phyloP scores from a whole-genome alignment of 92 coral and sea anemone species.

The Porites rus region DNA sequence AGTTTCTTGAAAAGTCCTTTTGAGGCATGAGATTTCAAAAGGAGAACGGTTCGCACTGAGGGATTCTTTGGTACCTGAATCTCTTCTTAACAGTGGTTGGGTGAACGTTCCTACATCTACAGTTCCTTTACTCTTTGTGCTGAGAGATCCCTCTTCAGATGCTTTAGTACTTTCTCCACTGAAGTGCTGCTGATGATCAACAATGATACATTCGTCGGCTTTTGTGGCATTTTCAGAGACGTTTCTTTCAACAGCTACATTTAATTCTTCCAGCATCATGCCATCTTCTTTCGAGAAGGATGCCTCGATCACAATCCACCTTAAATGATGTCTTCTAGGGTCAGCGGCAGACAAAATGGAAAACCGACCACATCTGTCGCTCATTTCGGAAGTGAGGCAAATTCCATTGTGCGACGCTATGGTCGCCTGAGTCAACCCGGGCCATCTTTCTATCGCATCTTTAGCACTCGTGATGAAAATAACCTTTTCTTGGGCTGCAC shows the following conservation, averaged over 20 bases:
- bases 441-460: constrained; percentile 29
- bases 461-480: constrained; percentile 36
- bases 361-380: constrained; percentile 26
- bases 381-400: constrained; percentile 32
- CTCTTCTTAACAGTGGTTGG: not conserved
- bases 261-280: not conserved
- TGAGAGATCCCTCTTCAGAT: not conserved
- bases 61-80: not conserved
- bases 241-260: not conserved
- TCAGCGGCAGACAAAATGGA: constrained; percentile 57
- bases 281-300: not conserved
- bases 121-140: not conserved
- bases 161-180: not conserved
- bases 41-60: not conserved
- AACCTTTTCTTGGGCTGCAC: constrained; percentile 19
- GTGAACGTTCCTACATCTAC: not conserved
- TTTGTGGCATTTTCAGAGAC: not conserved
- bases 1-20: not conserved
- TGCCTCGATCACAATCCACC: constrained; percentile 53
- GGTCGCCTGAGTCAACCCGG: not conserved
- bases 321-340: constrained; percentile 32
- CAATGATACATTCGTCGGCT: not conserved
- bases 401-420: constrained; percentile 21
- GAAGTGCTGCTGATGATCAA: not conserved
- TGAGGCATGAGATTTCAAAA: not conserved